phyloP scores from a whole-genome alignment of 1,140 invertebrate species.

The Euura lappo region DNA sequence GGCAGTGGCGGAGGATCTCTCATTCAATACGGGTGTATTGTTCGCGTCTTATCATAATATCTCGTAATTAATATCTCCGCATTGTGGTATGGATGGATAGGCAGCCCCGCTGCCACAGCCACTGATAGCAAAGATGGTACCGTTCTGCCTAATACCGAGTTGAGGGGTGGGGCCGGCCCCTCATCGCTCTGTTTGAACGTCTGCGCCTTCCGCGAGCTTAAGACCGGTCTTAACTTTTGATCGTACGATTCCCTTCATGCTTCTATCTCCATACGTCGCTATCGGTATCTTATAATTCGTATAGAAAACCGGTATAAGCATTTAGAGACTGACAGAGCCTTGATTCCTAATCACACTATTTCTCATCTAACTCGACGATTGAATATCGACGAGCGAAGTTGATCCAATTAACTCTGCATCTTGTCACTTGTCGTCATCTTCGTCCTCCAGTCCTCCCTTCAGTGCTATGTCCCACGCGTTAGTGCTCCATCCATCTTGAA shows the following conservation, averaged over 20 bases:
- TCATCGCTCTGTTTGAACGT: background rate
- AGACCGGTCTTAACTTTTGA: background rate
- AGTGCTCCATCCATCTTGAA: background rate
- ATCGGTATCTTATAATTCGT: background rate
- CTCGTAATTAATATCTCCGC: constrained; percentile 62
- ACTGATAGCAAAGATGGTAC: constrained; percentile 58
- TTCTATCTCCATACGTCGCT: background rate
- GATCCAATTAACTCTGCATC: background rate
- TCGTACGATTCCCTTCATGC: background rate
- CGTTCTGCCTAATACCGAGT: constrained; percentile 11
- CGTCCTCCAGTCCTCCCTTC: background rate
- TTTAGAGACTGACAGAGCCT: no score
- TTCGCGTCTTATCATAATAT: constrained; percentile 62
- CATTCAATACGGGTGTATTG: constrained; percentile 62
- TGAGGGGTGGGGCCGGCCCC: background rate
- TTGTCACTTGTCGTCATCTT: background rate
- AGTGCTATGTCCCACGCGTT: background rate
- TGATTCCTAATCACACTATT: background rate
- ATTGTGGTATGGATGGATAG: constrained; percentile 62
- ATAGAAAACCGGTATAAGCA: no score
- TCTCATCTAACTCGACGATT: background rate
- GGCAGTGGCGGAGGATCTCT: constrained; percentile 47
- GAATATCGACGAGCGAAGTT: background rate
- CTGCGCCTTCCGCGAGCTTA: background rate
- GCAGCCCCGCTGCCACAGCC: constrained; percentile 55